Percentiles rank a stretch among this genome's conserved stretches.
phyloP scores from a whole-genome alignment of 2,888 invertebrate genomes.

The Thymelicus acteon region DNA sequence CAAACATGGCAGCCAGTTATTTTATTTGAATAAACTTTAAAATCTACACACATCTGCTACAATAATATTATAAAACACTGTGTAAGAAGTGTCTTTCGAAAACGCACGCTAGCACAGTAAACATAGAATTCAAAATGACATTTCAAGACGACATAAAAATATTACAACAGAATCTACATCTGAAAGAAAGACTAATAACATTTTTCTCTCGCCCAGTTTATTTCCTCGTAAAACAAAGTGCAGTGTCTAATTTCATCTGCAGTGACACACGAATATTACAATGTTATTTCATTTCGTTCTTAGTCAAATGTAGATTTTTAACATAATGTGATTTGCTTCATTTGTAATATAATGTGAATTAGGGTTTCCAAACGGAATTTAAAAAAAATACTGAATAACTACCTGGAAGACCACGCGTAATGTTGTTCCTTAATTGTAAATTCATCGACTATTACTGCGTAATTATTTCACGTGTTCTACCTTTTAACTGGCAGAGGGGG shows the following conservation, averaged over 20 bases:
- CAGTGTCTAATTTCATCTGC: conserved; percentile 24
- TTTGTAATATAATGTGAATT: too few relatives aligned
- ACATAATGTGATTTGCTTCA: too few relatives aligned
- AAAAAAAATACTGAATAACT: too few relatives aligned
- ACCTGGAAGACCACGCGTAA: too few relatives aligned
- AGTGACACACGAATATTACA: background rate
- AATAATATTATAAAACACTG: background rate
- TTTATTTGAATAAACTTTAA: conserved; percentile 3
- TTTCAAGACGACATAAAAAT: conserved; percentile 2
- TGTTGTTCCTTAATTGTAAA: too few relatives aligned
- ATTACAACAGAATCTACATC: conserved; percentile 21
- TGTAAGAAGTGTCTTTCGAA: background rate
- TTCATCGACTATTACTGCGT: too few relatives aligned
- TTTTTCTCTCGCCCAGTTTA: conserved; percentile 19
- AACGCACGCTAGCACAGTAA: conserved; percentile 3
- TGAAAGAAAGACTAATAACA: conserved; percentile 28
- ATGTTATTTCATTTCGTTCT: background rate
- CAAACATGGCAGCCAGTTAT: background rate
- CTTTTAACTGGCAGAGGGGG: too few relatives aligned
- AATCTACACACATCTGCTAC: background rate
- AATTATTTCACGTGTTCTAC: too few relatives aligned
- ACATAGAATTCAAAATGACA: conserved; percentile 16
- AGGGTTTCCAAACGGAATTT: too few relatives aligned
- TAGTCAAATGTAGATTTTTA: background rate
- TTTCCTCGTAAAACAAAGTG: conserved; percentile 26